Evolutionary conservation across 2,113 vertebrate genomes (phyloP).

Genomic region (Herpetotheres cachinnans): DNA sequence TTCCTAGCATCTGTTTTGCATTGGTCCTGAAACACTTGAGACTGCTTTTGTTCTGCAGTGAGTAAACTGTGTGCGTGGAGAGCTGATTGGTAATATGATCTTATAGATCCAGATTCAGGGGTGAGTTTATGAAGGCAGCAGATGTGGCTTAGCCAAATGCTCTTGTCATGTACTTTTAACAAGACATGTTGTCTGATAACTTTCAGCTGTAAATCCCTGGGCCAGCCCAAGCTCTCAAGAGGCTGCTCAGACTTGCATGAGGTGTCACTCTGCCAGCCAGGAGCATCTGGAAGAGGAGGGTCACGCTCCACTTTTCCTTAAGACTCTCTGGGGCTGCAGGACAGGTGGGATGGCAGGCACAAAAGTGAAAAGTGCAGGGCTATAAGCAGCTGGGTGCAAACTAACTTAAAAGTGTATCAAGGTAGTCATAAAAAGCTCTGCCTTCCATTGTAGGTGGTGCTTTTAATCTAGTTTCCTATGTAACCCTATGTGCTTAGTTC

Average conservation of each 20-base stretch:
- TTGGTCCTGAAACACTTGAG: background rate
- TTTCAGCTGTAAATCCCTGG: background rate
- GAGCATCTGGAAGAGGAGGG: background rate
- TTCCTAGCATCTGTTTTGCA: background rate
- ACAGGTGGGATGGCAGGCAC: background rate
- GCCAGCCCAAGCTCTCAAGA: background rate
- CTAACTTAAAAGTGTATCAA: background rate
- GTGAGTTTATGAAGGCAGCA: background rate
- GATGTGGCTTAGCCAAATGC: background rate
- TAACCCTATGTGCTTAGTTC: background rate
- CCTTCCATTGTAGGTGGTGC: background rate
- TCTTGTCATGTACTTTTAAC: background rate
- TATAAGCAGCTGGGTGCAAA: background rate
- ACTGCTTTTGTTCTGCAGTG: background rate
- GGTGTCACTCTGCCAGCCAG: background rate
- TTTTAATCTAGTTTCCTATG: background rate
- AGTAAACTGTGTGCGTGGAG: fast-evolving
- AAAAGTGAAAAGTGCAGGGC: background rate
- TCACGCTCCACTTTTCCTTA: background rate
- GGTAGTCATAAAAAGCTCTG: background rate
- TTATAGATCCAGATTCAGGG: background rate
- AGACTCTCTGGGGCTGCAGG: background rate
- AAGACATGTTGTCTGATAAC: background rate
- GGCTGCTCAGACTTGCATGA: background rate
- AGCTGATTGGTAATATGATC: background rate